phyloP scores from a whole-genome alignment of 2,113 vertebrate species.

The Orientallactaga bullata region DNA sequence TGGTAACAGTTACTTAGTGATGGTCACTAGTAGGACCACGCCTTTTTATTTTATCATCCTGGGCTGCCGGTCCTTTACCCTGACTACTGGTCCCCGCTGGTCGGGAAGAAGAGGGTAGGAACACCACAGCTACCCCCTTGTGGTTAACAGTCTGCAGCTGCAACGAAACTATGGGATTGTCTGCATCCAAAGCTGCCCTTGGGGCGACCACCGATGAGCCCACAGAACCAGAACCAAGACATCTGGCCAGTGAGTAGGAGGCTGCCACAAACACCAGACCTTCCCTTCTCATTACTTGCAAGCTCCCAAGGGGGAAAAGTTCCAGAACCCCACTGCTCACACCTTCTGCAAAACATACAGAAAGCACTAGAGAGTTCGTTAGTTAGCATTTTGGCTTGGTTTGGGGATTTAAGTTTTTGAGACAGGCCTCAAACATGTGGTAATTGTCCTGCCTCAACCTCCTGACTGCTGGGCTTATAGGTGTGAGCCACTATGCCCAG shows the following conservation, averaged over 20 bases:
- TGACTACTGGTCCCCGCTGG: neutral
- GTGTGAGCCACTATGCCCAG: neutral
- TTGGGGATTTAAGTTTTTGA: neutral
- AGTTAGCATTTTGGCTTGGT: neutral
- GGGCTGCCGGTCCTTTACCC: fast-evolving
- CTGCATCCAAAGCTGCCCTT: slow-evolving; percentile 59
- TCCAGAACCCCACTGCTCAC: neutral
- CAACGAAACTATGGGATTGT: slow-evolving; percentile 14
- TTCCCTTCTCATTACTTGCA: no score
- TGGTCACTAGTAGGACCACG: neutral
- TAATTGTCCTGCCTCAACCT: neutral
- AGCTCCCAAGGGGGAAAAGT: neutral
- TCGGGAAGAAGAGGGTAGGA: neutral
- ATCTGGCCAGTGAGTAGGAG: slow-evolving; percentile 56
- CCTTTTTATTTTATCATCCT: neutral
- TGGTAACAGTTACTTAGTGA: neutral
- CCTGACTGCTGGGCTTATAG: no score
- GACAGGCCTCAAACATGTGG: no score
- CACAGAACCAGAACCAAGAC: neutral
- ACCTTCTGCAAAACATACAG: neutral
- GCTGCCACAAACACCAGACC: neutral
- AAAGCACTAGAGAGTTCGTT: neutral
- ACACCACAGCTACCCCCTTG: neutral
- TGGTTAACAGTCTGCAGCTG: fast-evolving
- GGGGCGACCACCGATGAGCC: slow-evolving; percentile 44